A percentile compares a stretch with the other conserved stretches of the same genome.
Evolutionary conservation across 2,888 invertebrate species (phyloP).

Genomic region (Eupithecia dodoneata): DNA sequence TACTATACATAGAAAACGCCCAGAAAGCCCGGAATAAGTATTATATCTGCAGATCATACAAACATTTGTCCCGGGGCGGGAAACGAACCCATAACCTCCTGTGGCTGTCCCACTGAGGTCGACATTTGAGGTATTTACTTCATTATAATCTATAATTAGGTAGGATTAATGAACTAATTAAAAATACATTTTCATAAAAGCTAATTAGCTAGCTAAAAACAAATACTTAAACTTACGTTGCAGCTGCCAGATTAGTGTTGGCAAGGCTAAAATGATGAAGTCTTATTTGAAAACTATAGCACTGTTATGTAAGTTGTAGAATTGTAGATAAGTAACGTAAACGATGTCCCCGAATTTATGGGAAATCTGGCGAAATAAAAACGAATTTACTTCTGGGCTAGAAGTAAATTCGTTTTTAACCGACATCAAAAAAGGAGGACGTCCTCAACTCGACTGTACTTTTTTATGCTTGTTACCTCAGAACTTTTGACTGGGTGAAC

Average conservation of each 20-base stretch:
- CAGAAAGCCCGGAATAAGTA: not conserved
- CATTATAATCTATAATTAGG: not conserved
- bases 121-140: not conserved
- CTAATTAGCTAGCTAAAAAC: not conserved
- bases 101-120: not conserved
- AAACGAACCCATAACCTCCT: not conserved
- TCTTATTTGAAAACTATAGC: not conserved
- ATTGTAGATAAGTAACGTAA: not conserved
- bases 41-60: not conserved
- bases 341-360: too few relatives aligned
- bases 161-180: not conserved
- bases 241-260: not conserved
- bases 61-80: not conserved
- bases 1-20: not conserved
- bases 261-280: not conserved
- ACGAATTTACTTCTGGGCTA: too few relatives aligned
- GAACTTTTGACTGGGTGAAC: too few relatives aligned
- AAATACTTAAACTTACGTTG: not conserved
- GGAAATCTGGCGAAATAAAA: too few relatives aligned
- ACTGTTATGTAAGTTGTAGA: not conserved
- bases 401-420: too few relatives aligned
- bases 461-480: too few relatives aligned
- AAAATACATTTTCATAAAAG: not conserved
- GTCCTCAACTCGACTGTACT: too few relatives aligned
- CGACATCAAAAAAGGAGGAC: too few relatives aligned